phyloP scores from a whole-genome alignment of 2,113 vertebrate species.

The Callocephalon fimbriatum region DNA sequence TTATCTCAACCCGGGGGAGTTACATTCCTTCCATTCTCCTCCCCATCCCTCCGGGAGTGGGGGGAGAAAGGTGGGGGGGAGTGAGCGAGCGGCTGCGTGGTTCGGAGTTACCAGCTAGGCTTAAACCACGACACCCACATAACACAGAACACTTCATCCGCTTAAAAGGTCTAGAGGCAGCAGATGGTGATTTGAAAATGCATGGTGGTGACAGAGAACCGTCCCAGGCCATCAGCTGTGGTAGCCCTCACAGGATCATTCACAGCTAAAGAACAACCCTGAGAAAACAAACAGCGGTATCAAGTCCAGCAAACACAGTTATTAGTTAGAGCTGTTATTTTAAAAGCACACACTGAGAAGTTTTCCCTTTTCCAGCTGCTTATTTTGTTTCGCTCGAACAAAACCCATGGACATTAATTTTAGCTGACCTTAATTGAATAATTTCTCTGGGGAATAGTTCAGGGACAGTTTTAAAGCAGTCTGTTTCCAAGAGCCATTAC shows the following conservation, averaged over 20 bases:
- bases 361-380: conserved; percentile 74
- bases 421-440: conserved; percentile 89
- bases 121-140: no score
- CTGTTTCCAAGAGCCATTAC: conserved; percentile 88
- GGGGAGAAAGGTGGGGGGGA: no score
- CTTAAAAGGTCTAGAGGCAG: background rate
- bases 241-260: background rate
- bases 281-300: background rate
- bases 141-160: background rate
- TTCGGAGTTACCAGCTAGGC: no score
- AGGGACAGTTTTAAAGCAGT: conserved; percentile 78
- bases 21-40: no score
- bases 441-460: conserved; percentile 85
- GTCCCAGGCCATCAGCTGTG: background rate
- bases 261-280: background rate
- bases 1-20: no score
- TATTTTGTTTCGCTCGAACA: conserved; percentile 82
- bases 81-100: no score
- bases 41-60: no score
- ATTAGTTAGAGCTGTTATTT: conserved; percentile 75
- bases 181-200: background rate
- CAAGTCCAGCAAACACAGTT: conserved; percentile 63
- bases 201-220: background rate
- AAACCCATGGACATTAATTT: conserved; percentile 85
- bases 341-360: conserved; percentile 72